Base-by-base conservation (phyloP, 2,797 vertebrate species). In the Ciconia nigra region DNA sequence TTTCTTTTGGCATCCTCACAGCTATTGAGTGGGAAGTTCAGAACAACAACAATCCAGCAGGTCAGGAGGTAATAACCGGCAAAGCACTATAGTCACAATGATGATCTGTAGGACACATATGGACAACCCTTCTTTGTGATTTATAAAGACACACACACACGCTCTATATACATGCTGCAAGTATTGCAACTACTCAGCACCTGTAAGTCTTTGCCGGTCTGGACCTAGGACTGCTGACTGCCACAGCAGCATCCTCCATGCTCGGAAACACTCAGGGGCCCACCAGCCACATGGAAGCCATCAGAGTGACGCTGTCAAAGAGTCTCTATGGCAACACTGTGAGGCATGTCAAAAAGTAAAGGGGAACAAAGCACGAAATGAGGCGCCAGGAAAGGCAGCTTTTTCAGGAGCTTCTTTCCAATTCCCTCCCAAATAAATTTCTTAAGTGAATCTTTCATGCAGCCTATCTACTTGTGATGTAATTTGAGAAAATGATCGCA, bases 381-480 rank as follows among this genome's bases (percentile, higher is more conserved):
- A 62, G 13, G 12, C 9, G 55, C 5, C 25, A 65, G 9, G 15
- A 86, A 78, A 76, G 21, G 9, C 16, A 90, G 9, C 13, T 66
- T 31, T 41, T 47, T 17, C 22, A 89, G 44, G 4, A 72, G 4
- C 11, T 74, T 67, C 31, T 84, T 77, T 72, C 26, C 37, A 52
- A 12, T 41, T 77, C 61, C 21, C n/a, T 44, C n/a, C 52, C n/a
- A 5, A 52, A 63, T 5, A 59, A 63, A 57, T 20, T 51, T 57
- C 24, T 37, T 39, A n/a, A 18, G 26, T 16, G 14, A 74, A 8
- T n/a, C n/a, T 57, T 54, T 49, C 29, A 33, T 1, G 5, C 3
- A 47, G 3, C 1, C 0, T 7, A 39, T 28, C 31, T 58, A 58
- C 20, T 14, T 33, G 17, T 4, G 4, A 55, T 11, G 12, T 2